phyloP scores from a whole-genome alignment of 2,113 vertebrate genomes.

The Megalops atlanticus region DNA sequence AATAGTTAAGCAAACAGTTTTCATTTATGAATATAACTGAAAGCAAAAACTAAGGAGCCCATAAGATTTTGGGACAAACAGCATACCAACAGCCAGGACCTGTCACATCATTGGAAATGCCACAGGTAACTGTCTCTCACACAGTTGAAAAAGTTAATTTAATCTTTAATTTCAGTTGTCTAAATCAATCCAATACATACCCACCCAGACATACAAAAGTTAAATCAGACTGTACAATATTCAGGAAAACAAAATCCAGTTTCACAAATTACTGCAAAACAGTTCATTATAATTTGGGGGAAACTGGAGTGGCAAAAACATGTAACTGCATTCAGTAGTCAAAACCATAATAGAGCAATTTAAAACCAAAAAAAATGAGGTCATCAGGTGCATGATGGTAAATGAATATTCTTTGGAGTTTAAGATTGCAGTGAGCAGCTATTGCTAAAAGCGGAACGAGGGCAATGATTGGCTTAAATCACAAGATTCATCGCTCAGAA shows the following conservation, averaged over 20 bases:
- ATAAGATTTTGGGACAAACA: not conserved
- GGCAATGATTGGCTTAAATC: not conserved
- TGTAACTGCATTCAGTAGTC: constrained; percentile 24
- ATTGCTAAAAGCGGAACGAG: not conserved
- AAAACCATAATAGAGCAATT: not conserved
- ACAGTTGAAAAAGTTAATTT: not conserved
- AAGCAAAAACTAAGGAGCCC: too few species aligned
- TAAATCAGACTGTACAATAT: constrained; percentile 10
- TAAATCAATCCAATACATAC: not conserved
- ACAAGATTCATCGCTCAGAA: not conserved
- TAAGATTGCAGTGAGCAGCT: not conserved
- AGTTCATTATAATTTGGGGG: constrained; percentile 13
- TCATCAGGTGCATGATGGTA: constrained; percentile 5
- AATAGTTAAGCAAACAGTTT: too few species aligned
- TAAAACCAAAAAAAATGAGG: constrained; percentile 7
- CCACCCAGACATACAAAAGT: constrained; percentile 3
- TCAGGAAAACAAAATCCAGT: not conserved
- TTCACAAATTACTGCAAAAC: constrained; percentile 12
- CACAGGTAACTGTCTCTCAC: not conserved
- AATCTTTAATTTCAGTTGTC: constrained; percentile 10
- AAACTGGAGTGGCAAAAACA: not conserved
- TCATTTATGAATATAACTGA: too few species aligned
- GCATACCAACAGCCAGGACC: not conserved
- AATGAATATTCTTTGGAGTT: not conserved
- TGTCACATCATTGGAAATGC: not conserved